phyloP scores from a whole-genome alignment of 2,113 vertebrate genomes.

The Raphicerus campestris region DNA sequence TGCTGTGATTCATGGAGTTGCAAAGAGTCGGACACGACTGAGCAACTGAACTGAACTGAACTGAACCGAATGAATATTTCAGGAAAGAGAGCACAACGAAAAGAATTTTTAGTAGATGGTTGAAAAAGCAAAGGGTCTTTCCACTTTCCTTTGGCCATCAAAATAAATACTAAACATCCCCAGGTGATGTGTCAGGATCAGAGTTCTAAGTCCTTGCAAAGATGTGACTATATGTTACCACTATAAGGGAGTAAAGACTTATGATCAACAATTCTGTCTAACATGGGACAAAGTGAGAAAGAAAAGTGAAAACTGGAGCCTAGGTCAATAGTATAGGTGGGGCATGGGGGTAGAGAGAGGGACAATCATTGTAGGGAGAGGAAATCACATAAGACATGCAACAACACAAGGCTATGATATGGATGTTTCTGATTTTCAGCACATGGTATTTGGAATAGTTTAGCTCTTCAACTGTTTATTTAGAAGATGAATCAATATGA shows the following conservation, averaged over 20 bases:
- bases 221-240: neutral
- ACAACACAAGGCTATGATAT: neutral
- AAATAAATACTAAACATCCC: neutral
- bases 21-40: too few relatives aligned
- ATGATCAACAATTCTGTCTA: neutral
- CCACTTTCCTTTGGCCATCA: neutral
- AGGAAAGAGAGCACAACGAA: neutral
- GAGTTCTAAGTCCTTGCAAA: neutral
- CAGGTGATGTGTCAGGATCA: neutral
- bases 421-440: neutral
- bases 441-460: neutral
- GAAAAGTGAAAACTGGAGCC: neutral
- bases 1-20: too few relatives aligned
- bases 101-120: neutral
- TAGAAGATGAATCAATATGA: neutral
- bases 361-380: neutral
- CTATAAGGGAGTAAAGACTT: neutral
- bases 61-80: neutral
- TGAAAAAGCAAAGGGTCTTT: neutral
- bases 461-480: neutral
- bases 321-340: neutral
- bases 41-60: too few relatives aligned
- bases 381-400: neutral
- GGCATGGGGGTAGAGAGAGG: neutral
- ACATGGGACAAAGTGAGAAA: neutral